Conservation (phyloP, 1,140 invertebrate genomes). For the Caerostris darwini region DNA sequence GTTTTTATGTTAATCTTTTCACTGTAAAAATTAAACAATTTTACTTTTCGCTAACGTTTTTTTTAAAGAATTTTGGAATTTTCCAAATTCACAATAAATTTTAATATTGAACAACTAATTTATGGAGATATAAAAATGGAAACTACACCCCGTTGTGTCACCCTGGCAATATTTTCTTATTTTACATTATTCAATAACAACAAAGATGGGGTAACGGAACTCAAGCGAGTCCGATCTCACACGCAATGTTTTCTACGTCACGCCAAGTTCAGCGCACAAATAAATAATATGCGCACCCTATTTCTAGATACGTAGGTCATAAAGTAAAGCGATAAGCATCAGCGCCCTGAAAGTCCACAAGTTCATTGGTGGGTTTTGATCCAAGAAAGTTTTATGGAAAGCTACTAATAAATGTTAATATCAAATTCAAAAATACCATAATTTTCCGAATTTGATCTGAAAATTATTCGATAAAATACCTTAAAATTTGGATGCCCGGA, state of each 20-base stretch:
- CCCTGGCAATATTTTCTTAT: neutral
- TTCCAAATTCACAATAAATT: too few relatives aligned
- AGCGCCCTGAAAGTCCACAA: neutral
- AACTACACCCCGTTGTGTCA: neutral
- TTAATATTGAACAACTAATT: too few relatives aligned
- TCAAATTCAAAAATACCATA: too few relatives aligned
- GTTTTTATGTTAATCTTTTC: too few relatives aligned
- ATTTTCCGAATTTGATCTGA: too few relatives aligned
- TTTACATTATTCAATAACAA: neutral
- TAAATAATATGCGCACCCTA: neutral
- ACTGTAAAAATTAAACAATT: too few relatives aligned
- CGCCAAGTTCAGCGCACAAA: neutral
- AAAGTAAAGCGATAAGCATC: slow-evolving; percentile 9
- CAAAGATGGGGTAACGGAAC: neutral
- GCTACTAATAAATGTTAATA: too few relatives aligned
- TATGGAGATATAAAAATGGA: neutral
- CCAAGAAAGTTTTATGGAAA: too few relatives aligned
- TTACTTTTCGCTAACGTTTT: too few relatives aligned
- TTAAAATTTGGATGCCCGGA: too few relatives aligned
- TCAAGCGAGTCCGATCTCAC: neutral
- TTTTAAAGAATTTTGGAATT: too few relatives aligned
- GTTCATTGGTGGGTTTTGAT: neutral
- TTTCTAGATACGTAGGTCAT: slow-evolving; percentile 26
- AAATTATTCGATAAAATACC: too few relatives aligned
- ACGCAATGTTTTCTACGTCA: neutral